Evolutionary conservation across 1,140 invertebrate species (phyloP).

Genomic region (Megalopta genalis): DNA sequence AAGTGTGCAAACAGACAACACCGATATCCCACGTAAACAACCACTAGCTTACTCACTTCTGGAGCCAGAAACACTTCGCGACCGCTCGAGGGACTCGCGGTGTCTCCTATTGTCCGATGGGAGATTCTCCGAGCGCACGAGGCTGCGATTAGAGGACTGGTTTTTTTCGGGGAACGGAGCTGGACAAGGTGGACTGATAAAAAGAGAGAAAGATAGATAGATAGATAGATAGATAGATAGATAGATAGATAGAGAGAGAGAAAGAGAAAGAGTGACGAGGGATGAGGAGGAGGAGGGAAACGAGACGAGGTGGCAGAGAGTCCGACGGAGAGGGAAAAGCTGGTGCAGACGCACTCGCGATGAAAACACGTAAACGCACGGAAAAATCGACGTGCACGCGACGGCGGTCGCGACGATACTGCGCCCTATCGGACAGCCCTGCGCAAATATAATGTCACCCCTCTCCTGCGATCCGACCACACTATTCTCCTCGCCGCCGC

Average conservation of each 20-base stretch:
- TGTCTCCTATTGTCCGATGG: too few relatives aligned
- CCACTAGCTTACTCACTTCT: conserved; percentile 55
- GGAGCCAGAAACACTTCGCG: conserved; percentile 49
- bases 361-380: conserved; percentile 41
- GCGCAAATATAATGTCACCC: conserved; percentile 79
- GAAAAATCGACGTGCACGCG: conserved; percentile 58
- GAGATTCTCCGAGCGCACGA: too few relatives aligned
- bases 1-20: conserved; percentile 4
- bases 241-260: background rate
- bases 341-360: conserved; percentile 50
- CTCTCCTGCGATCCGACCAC: conserved; percentile 67
- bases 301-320: conserved; percentile 1
- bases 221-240: background rate
- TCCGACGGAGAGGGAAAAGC: conserved; percentile 27
- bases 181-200: background rate
- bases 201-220: background rate
- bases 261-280: background rate
- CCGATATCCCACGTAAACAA: conserved; percentile 36
- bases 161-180: too few relatives aligned
- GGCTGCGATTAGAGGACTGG: too few relatives aligned
- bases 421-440: conserved; percentile 79
- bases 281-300: conserved; percentile 4
- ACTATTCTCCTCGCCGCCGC: conserved; percentile 66
- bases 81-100: conserved; percentile 35
- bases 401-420: conserved; percentile 78